Evolutionary conservation across 2,797 vertebrate species (phyloP).

Genomic region (Peromyscus nudipes): DNA sequence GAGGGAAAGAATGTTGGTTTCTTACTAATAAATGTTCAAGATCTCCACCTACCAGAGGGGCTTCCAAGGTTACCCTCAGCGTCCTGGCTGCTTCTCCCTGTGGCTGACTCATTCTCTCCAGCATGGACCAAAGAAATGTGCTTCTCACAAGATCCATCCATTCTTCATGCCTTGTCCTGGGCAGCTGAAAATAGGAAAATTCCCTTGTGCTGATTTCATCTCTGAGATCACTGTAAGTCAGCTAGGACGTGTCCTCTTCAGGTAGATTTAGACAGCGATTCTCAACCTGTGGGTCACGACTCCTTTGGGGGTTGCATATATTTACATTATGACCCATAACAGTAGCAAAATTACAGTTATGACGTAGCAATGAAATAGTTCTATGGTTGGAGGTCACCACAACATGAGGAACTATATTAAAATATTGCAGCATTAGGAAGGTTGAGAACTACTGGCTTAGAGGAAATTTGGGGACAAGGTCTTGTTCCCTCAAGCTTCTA

Average conservation of each 20-base stretch:
- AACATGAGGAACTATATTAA: neutral
- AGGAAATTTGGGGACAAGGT: neutral
- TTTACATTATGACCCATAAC: neutral
- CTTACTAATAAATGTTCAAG: conserved; percentile 42
- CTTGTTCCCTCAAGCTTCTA: neutral
- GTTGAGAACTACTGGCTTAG: neutral
- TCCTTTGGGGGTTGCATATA: neutral
- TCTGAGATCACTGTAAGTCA: conserved; percentile 1
- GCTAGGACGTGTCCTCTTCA: conserved; percentile 1
- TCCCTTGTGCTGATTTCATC: neutral
- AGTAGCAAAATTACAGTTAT: neutral
- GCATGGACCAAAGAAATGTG: neutral
- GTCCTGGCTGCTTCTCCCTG: neutral
- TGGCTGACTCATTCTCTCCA: neutral
- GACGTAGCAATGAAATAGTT: neutral
- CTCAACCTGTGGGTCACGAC: neutral
- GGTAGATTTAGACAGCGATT: neutral
- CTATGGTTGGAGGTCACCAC: neutral
- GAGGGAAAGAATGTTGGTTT: conserved; percentile 45
- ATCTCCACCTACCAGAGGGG: neutral
- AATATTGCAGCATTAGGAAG: too few species aligned
- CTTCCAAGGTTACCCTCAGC: neutral
- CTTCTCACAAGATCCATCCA: neutral
- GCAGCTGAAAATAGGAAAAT: conserved; percentile 46
- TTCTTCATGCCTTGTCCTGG: neutral